Conservation (phyloP, 2,113 vertebrate species). For the Miniopterus natalensis region DNA sequence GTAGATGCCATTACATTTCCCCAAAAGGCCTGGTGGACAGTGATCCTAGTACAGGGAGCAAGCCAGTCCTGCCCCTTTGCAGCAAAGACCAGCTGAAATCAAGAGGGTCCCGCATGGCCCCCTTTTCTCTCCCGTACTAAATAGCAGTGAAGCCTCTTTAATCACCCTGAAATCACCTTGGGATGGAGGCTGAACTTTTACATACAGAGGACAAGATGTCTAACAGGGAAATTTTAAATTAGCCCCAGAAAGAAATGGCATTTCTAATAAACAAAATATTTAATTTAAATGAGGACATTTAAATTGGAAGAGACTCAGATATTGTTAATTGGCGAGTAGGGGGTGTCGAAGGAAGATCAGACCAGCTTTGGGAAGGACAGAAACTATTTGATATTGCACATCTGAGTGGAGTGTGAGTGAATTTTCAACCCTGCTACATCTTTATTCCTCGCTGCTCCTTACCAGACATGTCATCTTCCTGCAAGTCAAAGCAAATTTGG, state of each 20-base stretch:
- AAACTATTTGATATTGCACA: neutral
- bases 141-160: neutral
- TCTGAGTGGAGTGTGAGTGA: slow-evolving; percentile 8
- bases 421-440: neutral
- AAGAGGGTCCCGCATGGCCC: neutral
- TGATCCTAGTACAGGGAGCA: neutral
- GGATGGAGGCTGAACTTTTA: neutral
- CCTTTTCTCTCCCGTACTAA: neutral
- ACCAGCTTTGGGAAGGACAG: neutral
- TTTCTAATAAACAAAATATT: slow-evolving; percentile 45
- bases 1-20: neutral
- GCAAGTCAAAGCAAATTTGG: slow-evolving; percentile 82
- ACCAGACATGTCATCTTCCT: slow-evolving; percentile 74
- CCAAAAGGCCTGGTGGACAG: neutral
- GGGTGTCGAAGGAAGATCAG: neutral
- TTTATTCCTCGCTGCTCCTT: slow-evolving; percentile 66
- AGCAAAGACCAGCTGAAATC: neutral
- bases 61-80: neutral
- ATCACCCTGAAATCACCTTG: neutral
- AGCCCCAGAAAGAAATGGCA: neutral
- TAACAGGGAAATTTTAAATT: slow-evolving; percentile 32
- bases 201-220: neutral
- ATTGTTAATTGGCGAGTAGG: slow-evolving; percentile 53
- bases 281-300: slow-evolving; percentile 39
- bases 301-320: slow-evolving; percentile 65